Base-by-base conservation (phyloP, 1,140 invertebrate species). In the Zaprionus davidi region DNA sequence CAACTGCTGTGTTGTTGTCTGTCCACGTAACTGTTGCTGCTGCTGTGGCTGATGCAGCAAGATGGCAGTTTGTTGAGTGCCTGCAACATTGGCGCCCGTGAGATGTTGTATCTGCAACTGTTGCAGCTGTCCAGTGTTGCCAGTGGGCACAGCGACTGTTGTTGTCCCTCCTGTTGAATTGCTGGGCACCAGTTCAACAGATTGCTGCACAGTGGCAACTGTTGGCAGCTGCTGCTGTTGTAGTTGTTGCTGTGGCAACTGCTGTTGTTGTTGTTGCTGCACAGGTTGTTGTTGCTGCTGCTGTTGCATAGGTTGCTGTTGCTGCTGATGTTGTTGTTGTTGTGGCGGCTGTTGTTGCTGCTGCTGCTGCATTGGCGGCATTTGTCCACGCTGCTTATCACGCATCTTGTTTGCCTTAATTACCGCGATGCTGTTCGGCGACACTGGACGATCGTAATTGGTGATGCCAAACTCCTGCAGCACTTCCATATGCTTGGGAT, bases 401-500 rank as follows among this genome's bases (percentile, higher is more conserved):
- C 94, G 93, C 70, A 94, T 85, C 81, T 98, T 98, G 82, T 99
- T 98, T 3, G 97, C 97, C 79, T 97, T 94, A 59, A 96, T 95
- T 7, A 95, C 94, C 3, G 98, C 98, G 36, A 99, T 96, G 78
- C 98, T 96, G 78, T 96, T 95, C 0, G 98, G 98, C 66, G 95
- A 95, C 20, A 98, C 93, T 1, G 98, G 98, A 73, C 94, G 94
- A 78, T 99, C 98, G 83, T 98, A 97, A 83, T 95, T 95, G 11
- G 92, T 81, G 56, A 99, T 97, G 6, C 96, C 96, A 91, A 95
- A 96, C 56, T 99, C 97, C 31, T 95, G 94, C 71, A 99, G 92
- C 41, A 98, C 95, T 26, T 95, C 95, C 5, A 96, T 95, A 90
- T 98, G 97, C 85, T 98, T 98, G 5, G 96, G 95, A 94, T 97